Percentiles rank a stretch among this genome's conserved stretches.
Evolutionary conservation across 2,888 invertebrate species (phyloP).

Genomic region (Neocrepidodera transversa): DNA sequence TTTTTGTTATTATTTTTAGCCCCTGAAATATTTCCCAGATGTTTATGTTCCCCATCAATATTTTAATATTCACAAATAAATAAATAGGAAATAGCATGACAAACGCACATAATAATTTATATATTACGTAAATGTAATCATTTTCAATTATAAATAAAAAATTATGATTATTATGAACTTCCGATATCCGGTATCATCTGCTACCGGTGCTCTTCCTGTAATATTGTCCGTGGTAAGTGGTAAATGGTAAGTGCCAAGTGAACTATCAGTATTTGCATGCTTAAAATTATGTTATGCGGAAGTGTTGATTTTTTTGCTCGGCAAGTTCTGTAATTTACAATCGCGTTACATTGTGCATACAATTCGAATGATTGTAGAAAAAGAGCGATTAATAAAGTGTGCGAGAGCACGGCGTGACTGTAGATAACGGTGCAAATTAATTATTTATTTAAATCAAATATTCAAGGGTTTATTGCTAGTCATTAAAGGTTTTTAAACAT

Average conservation of each 20-base stretch:
- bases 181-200: neutral
- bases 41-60: too few species aligned
- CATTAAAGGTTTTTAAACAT: too few species aligned
- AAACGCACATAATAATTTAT: too few species aligned
- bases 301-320: neutral
- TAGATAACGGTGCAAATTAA: too few species aligned
- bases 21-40: too few species aligned
- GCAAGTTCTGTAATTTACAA: neutral
- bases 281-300: neutral
- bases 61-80: too few species aligned
- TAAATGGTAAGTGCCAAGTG: neutral
- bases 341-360: neutral
- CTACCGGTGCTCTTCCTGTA: neutral
- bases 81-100: too few species aligned
- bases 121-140: too few species aligned
- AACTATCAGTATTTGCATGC: neutral
- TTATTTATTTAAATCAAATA: too few species aligned
- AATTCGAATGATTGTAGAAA: neutral
- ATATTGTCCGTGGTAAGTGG: neutral
- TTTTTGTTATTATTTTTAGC: too few species aligned
- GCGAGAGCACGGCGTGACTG: too few species aligned
- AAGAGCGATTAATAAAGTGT: neutral
- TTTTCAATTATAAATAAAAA: neutral
- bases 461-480: too few species aligned
- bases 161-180: neutral